These are phyloP conservation scores for Eretmochelys imbricata DNA, from an alignment of 2,113 vertebrate genomes.

Conservation along the genomic window DNA sequence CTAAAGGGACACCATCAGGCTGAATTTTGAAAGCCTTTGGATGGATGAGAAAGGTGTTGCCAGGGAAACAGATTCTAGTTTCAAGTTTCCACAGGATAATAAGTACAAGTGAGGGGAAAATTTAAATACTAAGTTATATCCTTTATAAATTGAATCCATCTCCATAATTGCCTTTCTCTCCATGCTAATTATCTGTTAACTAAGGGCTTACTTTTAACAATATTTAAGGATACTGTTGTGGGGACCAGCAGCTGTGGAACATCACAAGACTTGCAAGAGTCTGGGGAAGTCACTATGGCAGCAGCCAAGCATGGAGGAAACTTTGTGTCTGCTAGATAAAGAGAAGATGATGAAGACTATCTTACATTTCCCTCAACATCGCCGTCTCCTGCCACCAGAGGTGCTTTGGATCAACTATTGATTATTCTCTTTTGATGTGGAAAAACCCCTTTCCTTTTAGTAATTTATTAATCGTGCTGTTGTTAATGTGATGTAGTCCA, in stretches of 20 bases:
- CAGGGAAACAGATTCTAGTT: conserved; percentile 9
- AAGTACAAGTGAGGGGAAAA: conserved; percentile 2
- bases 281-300: conserved; percentile 94
- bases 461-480: background rate
- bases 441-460: background rate
- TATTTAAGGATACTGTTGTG: conserved; percentile 87
- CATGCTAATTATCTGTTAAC: conserved; percentile 1
- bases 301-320: conserved; percentile 88
- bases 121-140: conserved; percentile 4
- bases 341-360: conserved; percentile 88
- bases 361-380: conserved; percentile 88
- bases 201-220: conserved; percentile 21
- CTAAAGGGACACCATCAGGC: background rate
- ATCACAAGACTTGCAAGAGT: conserved; percentile 91
- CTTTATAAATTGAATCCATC: background rate
- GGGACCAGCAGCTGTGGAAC: conserved; percentile 93
- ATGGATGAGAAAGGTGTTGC: conserved; percentile 37
- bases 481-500: background rate
- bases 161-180: conserved; percentile 1
- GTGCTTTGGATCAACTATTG: conserved; percentile 58
- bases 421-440: background rate
- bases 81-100: background rate
- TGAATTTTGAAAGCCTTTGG: conserved; percentile 24
- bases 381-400: conserved; percentile 82
- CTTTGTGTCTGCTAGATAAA: conserved; percentile 86